Evolutionary conservation across 2,113 vertebrate genomes (phyloP).

Genomic region (Epinephelus moara): DNA sequence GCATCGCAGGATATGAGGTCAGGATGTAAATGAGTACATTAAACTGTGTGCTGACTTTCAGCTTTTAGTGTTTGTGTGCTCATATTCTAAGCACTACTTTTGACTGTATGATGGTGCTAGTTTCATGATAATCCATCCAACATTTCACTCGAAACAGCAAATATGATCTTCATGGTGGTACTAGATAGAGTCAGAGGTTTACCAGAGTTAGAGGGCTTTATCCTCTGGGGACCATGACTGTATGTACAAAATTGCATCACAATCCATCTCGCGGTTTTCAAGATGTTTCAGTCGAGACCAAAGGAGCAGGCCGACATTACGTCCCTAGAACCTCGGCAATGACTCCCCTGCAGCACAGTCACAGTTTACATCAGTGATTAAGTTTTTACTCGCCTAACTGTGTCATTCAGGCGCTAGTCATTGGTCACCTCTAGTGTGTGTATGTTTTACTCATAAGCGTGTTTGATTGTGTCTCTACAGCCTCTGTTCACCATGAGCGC

Average conservation of each 20-base stretch:
- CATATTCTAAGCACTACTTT: neutral
- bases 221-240: too few relatives aligned
- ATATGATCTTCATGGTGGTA: neutral
- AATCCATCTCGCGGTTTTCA: too few relatives aligned
- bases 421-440: neutral
- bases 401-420: neutral
- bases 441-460: conserved; percentile 25
- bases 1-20: conserved; percentile 83
- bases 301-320: neutral
- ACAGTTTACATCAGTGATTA: neutral
- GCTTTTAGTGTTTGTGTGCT: neutral
- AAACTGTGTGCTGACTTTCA: neutral
- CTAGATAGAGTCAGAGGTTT: too few relatives aligned
- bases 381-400: neutral
- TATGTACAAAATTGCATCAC: too few relatives aligned
- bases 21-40: neutral
- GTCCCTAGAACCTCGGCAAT: neutral
- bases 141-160: too few relatives aligned
- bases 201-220: too few relatives aligned
- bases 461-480: conserved; percentile 64
- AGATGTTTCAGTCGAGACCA: neutral
- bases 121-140: too few relatives aligned
- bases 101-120: neutral
- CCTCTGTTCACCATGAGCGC: conserved; percentile 85
- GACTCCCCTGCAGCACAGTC: neutral